Percentiles rank a stretch among this genome's conserved stretches.
Conservation (phyloP, 2,113 vertebrate genomes). For the Dasypus novemcinctus region DNA sequence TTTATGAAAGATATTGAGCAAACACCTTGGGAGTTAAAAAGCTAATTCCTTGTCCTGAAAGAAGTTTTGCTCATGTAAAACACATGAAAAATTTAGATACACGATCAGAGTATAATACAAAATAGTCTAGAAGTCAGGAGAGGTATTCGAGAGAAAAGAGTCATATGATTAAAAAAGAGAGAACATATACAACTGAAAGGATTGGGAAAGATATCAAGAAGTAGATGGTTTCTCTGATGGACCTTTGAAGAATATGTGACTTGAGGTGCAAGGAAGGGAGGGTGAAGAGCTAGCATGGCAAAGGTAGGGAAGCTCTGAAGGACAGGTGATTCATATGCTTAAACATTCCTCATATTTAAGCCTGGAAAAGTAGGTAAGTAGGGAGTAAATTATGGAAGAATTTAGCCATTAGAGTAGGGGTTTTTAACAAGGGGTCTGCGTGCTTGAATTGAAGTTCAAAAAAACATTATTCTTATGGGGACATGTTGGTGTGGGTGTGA, state of each 20-base stretch:
- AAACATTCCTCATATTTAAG: not conserved
- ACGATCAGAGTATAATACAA: not conserved
- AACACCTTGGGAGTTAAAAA: not conserved
- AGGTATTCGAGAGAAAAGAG: not conserved
- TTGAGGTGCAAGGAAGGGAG: not conserved
- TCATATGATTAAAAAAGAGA: not conserved
- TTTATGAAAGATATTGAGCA: not conserved
- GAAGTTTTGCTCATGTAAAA: conserved; percentile 27
- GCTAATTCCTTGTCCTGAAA: not conserved
- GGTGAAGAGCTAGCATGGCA: too few relatives aligned
- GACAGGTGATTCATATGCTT: not conserved
- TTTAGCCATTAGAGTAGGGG: not conserved
- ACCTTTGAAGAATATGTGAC: not conserved
- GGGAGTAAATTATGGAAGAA: not conserved
- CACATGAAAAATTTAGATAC: not conserved
- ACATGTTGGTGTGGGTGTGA: too few relatives aligned
- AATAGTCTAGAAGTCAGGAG: not conserved
- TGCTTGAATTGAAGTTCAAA: too few relatives aligned
- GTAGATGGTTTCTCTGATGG: not conserved
- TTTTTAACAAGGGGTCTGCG: too few relatives aligned
- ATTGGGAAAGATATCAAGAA: not conserved
- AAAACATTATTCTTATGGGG: too few relatives aligned
- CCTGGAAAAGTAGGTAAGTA: not conserved
- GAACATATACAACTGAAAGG: not conserved
- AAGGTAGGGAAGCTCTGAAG: not conserved